These are phyloP conservation scores for Scotopteryx bipunctaria DNA, from an alignment of 2,888 invertebrate genomes.

Conservation along the genomic window DNA sequence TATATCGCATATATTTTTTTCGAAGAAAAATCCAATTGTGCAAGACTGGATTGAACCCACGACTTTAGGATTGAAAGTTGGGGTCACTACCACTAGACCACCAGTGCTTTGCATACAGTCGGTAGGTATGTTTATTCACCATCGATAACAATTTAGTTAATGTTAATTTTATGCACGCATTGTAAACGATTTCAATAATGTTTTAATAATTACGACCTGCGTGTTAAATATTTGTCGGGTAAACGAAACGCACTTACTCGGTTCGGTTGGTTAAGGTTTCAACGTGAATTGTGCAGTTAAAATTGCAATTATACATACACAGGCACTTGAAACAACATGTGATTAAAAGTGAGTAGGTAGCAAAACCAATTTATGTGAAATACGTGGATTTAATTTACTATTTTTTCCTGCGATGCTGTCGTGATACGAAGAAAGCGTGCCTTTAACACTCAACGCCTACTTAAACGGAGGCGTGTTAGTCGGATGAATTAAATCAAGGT, in stretches of 20 bases:
- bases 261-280: slow-evolving; percentile 33
- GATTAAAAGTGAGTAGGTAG: slow-evolving; percentile 17
- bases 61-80: too few species aligned
- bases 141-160: slow-evolving; percentile 5
- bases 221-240: slow-evolving; percentile 50
- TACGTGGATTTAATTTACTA: slow-evolving; percentile 37
- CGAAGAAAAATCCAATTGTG: too few species aligned
- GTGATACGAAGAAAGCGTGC: slow-evolving; percentile 19
- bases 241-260: slow-evolving; percentile 34
- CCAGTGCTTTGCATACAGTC: background rate
- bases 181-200: slow-evolving; percentile 24
- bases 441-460: background rate
- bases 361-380: slow-evolving; percentile 36
- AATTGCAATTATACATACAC: slow-evolving; percentile 26
- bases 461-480: slow-evolving; percentile 1
- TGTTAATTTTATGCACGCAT: slow-evolving; percentile 15
- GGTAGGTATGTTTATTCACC: background rate
- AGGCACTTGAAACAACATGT: slow-evolving; percentile 15
- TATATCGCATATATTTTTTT: too few species aligned
- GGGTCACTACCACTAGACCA: background rate
- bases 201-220: slow-evolving; percentile 48
- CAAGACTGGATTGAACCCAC: too few species aligned
- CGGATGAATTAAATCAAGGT: slow-evolving; percentile 37
- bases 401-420: slow-evolving; percentile 8
- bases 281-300: slow-evolving; percentile 26